Base-by-base conservation (phyloP, 53 echinoderm and acorn worm genomes). In the Holothuria leucospilota region DNA sequence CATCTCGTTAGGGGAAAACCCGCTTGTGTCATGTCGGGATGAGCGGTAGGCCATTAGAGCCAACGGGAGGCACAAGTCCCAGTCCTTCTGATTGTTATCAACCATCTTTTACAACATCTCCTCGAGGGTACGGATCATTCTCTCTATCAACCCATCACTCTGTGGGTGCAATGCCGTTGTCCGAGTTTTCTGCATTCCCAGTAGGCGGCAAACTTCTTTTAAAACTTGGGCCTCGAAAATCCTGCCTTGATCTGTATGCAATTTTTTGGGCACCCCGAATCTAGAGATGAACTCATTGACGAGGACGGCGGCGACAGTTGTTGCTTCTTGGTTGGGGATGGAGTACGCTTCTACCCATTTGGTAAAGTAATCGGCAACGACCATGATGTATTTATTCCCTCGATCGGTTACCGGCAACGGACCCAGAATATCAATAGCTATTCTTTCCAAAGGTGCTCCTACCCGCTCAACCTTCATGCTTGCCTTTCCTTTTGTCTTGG, bases 151-250 rank as follows among this genome's bases (percentile, higher is more conserved):
- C 6, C 85, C 85, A 38, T 85, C 85, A 18, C 82, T 82, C 18
- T 89, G 89, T 4, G 84, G 89, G 41, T 89, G 89, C 21, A 75
- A 65, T 28, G 90, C 75, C 8, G 90, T 90, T 1, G 90, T 90
- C 16, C 85, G 62, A 5, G 90, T 90, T 59, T 90, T 90, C 30
- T 77, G 26, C 25, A 85, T 85, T 8, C 62, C 69, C 12, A 90
- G 20, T 2, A 90, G 67, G 21, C 51, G 26, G 66, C 90, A 90
- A 14, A 90, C 34, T 16, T 85, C 51, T 51, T 73, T 53, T 30
- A 90, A 90, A 0, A 90, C 27, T 23, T 51, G 51, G 29, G 78
- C 39, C 68, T 68, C 89, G 27, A 90, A 90, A 51, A 85, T 90
- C 13, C 85, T 39, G 34, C 90, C 85, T 77, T 90, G 90, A 39